Evolutionary conservation across 2,888 invertebrate genomes (phyloP).

Genomic region (Pedicia rivosa): DNA sequence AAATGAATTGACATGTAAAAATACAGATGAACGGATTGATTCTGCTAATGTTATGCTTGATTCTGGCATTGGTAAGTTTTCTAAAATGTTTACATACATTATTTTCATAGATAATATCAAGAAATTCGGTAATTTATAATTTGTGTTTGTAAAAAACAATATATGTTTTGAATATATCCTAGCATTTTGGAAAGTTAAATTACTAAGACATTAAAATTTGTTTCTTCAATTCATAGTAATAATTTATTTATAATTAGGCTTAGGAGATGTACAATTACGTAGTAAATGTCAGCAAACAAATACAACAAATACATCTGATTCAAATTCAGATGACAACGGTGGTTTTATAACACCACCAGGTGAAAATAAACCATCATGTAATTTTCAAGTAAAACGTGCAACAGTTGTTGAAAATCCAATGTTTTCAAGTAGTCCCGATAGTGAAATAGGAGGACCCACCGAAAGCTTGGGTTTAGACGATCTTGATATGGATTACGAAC

Average conservation of each 20-base stretch:
- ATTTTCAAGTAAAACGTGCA: slow-evolving; percentile 53
- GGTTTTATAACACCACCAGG: slow-evolving; percentile 18
- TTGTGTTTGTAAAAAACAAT: too few species aligned
- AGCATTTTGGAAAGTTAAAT: too few species aligned
- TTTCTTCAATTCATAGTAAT: background rate
- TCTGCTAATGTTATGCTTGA: slow-evolving; percentile 7
- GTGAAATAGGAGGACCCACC: slow-evolving; percentile 30
- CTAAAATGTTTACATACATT: too few species aligned
- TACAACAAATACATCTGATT: slow-evolving; percentile 10
- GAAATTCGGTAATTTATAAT: too few species aligned
- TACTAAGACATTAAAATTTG: background rate
- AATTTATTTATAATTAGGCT: background rate
- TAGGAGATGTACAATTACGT: background rate
- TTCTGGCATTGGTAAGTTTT: slow-evolving; percentile 8
- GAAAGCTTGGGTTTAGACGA: slow-evolving; percentile 62
- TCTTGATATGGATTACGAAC: slow-evolving; percentile 91
- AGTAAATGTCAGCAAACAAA: background rate
- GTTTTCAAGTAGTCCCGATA: slow-evolving; percentile 45
- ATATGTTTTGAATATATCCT: too few species aligned
- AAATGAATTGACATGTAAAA: background rate
- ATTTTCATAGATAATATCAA: background rate
- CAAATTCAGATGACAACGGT: slow-evolving; percentile 17
- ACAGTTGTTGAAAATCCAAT: slow-evolving; percentile 81
- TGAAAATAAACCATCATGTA: slow-evolving; percentile 13
- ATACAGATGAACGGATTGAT: slow-evolving; percentile 2